These are phyloP conservation scores for Dipodomys merriami DNA, from an alignment of 2,113 vertebrate genomes.

Conservation along the genomic window DNA sequence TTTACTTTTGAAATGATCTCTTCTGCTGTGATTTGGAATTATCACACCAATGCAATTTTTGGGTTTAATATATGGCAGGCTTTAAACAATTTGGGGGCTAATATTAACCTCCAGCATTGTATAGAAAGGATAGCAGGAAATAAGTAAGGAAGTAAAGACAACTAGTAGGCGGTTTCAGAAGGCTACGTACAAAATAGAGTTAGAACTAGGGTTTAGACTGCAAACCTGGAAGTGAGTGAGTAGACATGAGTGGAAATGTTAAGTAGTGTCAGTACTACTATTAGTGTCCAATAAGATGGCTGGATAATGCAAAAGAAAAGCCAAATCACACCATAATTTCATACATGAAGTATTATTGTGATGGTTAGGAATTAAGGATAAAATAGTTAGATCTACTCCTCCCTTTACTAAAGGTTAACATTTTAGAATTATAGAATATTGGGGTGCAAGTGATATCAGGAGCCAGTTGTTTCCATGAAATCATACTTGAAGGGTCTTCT, in stretches of 20 bases:
- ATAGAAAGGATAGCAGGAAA: neutral
- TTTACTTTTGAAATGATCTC: neutral
- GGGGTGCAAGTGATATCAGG: neutral
- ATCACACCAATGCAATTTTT: neutral
- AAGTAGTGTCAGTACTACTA: neutral
- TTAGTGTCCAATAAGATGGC: neutral
- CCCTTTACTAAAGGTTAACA: neutral
- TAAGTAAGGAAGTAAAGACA: neutral
- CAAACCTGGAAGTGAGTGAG: neutral
- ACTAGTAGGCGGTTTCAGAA: neutral
- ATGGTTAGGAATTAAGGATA: neutral
- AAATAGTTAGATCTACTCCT: neutral
- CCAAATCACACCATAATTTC: neutral
- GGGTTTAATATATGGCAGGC: neutral
- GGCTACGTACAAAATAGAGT: neutral
- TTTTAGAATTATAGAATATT: constrained; percentile 6
- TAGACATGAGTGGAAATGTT: neutral
- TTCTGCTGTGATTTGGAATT: neutral
- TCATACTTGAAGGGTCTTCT: neutral
- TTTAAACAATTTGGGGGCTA: neutral
- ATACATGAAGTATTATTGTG: neutral
- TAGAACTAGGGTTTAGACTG: neutral
- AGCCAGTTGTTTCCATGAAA: neutral
- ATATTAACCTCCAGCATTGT: neutral
- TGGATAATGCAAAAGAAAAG: neutral